phyloP scores from a whole-genome alignment of 1,140 invertebrate species.

The Parasteatoda tepidariorum region DNA sequence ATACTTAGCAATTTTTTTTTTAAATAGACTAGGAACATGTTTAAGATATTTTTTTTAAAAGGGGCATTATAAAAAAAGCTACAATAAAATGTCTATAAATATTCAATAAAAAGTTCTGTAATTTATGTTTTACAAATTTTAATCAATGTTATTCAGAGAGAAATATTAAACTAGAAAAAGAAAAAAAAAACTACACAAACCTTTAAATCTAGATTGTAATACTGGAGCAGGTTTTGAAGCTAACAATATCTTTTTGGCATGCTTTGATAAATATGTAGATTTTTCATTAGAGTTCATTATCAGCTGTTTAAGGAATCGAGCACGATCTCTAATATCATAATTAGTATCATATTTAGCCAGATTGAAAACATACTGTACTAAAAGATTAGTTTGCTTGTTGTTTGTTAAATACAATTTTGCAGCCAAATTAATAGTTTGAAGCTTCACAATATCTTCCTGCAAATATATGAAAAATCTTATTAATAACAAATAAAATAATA shows the following conservation, averaged over 20 bases:
- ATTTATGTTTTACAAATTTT: too few species aligned
- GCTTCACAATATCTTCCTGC: slow-evolving; percentile 93
- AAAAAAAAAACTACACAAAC: too few species aligned
- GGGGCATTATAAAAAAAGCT: too few species aligned
- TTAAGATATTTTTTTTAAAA: too few species aligned
- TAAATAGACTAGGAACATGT: too few species aligned
- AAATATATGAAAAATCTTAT: slow-evolving; percentile 61
- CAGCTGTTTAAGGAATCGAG: slow-evolving; percentile 85
- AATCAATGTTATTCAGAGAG: too few species aligned
- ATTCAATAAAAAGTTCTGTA: too few species aligned
- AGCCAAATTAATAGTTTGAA: slow-evolving; percentile 95
- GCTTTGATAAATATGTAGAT: slow-evolving; percentile 73
- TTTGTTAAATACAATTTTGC: slow-evolving; percentile 94
- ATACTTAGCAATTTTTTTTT: too few species aligned
- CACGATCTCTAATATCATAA: slow-evolving; percentile 97
- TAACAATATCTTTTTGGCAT: slow-evolving; percentile 88
- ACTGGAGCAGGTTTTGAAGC: slow-evolving; percentile 90
- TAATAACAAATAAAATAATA: neutral
- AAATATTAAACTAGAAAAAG: too few species aligned
- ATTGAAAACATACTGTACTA: slow-evolving; percentile 96
- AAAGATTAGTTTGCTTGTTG: slow-evolving; percentile 83
- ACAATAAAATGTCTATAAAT: too few species aligned
- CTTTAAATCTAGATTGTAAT: slow-evolving; percentile 54
- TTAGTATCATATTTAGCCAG: slow-evolving; percentile 97
- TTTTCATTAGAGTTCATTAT: slow-evolving; percentile 75